Percentiles rank a stretch among this genome's conserved stretches.
Conservation (phyloP, 2,113 vertebrate species). For the Lucifuga dentata region DNA sequence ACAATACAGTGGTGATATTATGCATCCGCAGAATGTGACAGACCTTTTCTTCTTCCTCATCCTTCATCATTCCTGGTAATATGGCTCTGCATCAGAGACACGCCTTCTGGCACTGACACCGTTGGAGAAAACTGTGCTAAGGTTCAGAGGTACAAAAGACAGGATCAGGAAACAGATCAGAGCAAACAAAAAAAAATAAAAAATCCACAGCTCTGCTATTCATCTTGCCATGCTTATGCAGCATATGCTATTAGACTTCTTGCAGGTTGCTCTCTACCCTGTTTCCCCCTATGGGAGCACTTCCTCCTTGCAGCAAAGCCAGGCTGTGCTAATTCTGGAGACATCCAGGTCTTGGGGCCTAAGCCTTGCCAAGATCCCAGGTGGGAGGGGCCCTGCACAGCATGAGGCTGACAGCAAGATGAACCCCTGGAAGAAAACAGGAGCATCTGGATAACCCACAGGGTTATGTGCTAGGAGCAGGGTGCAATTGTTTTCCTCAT, state of each 20-base stretch:
- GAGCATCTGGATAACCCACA: conserved; percentile 47
- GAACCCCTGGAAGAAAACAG: conserved; percentile 44
- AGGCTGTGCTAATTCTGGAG: conserved; percentile 75
- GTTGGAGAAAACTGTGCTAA: conserved; percentile 19
- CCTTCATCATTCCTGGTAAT: not conserved
- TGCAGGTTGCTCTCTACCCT: conserved; percentile 56
- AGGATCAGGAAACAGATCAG: conserved; percentile 52
- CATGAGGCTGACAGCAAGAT: conserved; percentile 51
- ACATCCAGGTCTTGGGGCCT: conserved; percentile 65
- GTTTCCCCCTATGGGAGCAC: conserved; percentile 60
- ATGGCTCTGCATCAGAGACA: not conserved
- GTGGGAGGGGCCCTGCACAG: conserved; percentile 60
- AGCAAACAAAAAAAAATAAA: too few species aligned
- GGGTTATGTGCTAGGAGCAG: conserved; percentile 54
- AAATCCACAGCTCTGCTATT: conserved; percentile 50
- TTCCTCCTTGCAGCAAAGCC: conserved; percentile 64
- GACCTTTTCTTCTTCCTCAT: conserved; percentile 9
- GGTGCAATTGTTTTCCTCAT: conserved; percentile 77
- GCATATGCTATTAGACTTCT: conserved; percentile 68
- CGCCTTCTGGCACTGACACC: conserved; percentile 22
- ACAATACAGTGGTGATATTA: conserved; percentile 37
- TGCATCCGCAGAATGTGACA: conserved; percentile 26
- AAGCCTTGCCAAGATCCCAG: conserved; percentile 41
- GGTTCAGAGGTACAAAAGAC: conserved; percentile 63
- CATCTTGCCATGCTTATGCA: conserved; percentile 58